Evolutionary conservation across 2,797 vertebrate species (phyloP), one percentile per base, ranked within the genome.

Genomic region (Rhinophrynus dorsalis): DNA sequence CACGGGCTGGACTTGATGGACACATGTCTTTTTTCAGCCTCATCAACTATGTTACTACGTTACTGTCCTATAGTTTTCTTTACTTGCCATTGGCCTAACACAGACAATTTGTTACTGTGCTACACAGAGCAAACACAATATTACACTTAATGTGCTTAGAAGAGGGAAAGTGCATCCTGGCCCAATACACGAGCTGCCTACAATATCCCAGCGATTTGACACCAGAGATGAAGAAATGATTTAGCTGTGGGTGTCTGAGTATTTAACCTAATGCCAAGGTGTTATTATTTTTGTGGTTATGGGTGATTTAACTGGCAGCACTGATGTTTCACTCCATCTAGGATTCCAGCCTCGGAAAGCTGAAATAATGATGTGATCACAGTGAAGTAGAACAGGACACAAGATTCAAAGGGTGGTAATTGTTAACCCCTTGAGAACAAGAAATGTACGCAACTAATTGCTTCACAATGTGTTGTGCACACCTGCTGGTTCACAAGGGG

Each of bases 161-260:
- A 29, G 4, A 23, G 35, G 40, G 27, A 27, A 21, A n/a, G n/a
- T n/a, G n/a, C 23, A 15, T 32, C 26, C 8, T 13, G 12, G 27
- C 47, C 18, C 45, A 8, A 56, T 45, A 18, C n/a, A 26, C 33
- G 51, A 42, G 21, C 29, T 48, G 17, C 32, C 55, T 20, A 42
- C 24, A 7, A 44, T 47, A 35, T 35, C 48, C 60, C 38, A 30
- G 42, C 62, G 48, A 29, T 61, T 63, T 70, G 68, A 62, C 67
- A 45, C 32, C 10, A 70, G 48, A 62, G 68, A 70, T 70, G 58
- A 56, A 68, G 42, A 24, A 51, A 30, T 68, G 55, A 68, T 68
- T 68, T 35, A 68, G 55, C n/a, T 29, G 35, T n/a, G n/a, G 27
- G 51, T 68, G 33, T 40, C 33, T 29, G 20, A 56, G 29, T 51